phyloP scores from a whole-genome alignment of 2,888 invertebrate genomes.

The Pseudococcus viburni region DNA sequence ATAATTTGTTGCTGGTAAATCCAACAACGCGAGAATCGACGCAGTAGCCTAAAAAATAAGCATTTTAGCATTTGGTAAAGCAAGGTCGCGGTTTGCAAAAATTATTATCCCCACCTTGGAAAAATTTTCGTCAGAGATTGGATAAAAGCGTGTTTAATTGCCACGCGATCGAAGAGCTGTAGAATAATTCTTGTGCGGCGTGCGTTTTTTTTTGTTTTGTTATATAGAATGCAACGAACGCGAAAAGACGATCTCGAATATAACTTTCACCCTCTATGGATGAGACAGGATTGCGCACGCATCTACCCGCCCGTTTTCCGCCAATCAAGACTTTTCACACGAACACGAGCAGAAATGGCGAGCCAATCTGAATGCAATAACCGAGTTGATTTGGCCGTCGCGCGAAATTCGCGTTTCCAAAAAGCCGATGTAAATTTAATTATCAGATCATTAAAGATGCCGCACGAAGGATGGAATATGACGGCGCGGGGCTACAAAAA shows the following conservation, averaged over 20 bases:
- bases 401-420: conserved; percentile 63
- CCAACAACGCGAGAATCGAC: background rate
- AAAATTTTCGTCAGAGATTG: background rate
- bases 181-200: background rate
- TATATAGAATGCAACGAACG: background rate
- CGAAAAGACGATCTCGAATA: conserved; percentile 47
- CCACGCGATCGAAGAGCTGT: background rate
- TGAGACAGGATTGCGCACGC: conserved; percentile 64
- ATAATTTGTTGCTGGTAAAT: background rate
- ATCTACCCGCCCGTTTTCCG: conserved; percentile 67
- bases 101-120: background rate
- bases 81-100: conserved; percentile 9
- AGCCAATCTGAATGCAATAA: conserved; percentile 62
- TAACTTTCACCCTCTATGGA: conserved; percentile 65
- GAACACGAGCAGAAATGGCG: conserved; percentile 56
- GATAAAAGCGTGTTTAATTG: conserved; percentile 8
- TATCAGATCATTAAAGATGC: conserved; percentile 67
- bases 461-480: conserved; percentile 27
- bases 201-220: background rate
- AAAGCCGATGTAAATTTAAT: conserved; percentile 67
- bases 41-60: background rate
- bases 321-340: conserved; percentile 67
- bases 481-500: conserved; percentile 42
- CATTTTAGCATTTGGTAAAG: background rate
- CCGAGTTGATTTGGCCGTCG: conserved; percentile 63